Conservation (phyloP, 2,888 invertebrate genomes). For the Hemaris fuciformis region DNA sequence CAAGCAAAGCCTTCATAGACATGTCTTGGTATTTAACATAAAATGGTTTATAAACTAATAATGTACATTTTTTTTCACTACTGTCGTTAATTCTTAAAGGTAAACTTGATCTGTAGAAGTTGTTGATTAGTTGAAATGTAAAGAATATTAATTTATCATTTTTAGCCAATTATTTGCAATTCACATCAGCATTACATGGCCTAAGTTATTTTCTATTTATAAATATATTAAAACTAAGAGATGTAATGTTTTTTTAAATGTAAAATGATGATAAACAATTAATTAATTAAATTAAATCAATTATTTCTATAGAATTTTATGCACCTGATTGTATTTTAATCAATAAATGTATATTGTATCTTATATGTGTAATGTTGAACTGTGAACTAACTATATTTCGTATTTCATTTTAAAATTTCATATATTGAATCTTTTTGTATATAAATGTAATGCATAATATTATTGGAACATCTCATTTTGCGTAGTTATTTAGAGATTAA, state of each 20-base stretch:
- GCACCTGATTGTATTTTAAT: constrained; percentile 16
- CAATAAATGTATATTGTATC: background rate
- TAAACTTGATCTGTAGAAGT: background rate
- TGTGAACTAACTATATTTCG: constrained; percentile 20
- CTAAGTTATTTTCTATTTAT: background rate
- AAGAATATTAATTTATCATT: background rate
- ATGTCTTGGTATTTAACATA: no score
- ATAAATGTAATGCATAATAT: constrained; percentile 27
- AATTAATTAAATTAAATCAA: background rate
- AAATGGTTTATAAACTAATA: no score
- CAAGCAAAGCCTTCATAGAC: no score
- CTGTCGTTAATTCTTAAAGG: no score
- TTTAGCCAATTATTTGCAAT: background rate
- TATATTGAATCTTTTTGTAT: constrained; percentile 29
- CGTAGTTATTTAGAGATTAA: constrained; percentile 26
- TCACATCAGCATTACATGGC: background rate
- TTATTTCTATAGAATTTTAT: background rate
- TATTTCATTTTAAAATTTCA: constrained; percentile 19
- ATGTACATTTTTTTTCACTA: no score
- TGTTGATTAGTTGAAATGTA: background rate
- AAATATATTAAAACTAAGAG: background rate
- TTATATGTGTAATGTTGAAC: background rate
- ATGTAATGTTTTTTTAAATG: background rate
- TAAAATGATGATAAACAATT: background rate
- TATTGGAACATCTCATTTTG: constrained; percentile 31